Evolutionary conservation across 2,797 vertebrate genomes (phyloP).

Genomic region (Austrolebias charrua): DNA sequence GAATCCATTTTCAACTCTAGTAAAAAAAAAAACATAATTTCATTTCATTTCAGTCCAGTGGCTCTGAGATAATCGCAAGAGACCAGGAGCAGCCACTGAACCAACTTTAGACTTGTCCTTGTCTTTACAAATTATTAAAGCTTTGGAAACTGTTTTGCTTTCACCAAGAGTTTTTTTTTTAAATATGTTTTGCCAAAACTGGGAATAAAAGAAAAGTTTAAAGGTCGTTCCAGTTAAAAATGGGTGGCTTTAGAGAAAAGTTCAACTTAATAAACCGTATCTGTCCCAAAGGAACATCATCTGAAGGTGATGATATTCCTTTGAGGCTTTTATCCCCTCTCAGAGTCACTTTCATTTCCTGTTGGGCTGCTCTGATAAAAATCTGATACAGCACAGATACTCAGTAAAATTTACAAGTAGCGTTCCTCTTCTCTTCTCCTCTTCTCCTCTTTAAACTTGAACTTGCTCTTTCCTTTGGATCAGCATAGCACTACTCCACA

Average conservation of each 20-base stretch:
- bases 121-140: conserved; percentile 12
- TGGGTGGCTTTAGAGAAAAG: background rate
- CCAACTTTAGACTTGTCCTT: background rate
- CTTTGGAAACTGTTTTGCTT: conserved; percentile 12
- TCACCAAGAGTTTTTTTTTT: conserved; percentile 18
- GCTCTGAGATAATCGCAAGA: conserved; percentile 13
- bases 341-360: conserved; percentile 16
- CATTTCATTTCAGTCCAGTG: conserved; percentile 20
- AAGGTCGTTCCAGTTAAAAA: background rate
- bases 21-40: no score
- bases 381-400: conserved; percentile 21
- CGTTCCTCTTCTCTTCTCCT: conserved; percentile 9
- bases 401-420: conserved; percentile 25
- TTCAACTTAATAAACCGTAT: background rate
- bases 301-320: conserved; percentile 6
- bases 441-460: conserved; percentile 25
- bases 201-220: background rate
- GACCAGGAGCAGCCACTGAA: conserved; percentile 20
- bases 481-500: conserved; percentile 7
- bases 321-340: background rate
- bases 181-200: background rate
- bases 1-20: background rate
- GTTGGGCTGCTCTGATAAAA: conserved; percentile 2
- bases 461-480: conserved; percentile 18
- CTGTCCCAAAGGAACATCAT: background rate